Evolutionary conservation across 2,888 invertebrate genomes (phyloP).

Genomic region (Noctua comes): DNA sequence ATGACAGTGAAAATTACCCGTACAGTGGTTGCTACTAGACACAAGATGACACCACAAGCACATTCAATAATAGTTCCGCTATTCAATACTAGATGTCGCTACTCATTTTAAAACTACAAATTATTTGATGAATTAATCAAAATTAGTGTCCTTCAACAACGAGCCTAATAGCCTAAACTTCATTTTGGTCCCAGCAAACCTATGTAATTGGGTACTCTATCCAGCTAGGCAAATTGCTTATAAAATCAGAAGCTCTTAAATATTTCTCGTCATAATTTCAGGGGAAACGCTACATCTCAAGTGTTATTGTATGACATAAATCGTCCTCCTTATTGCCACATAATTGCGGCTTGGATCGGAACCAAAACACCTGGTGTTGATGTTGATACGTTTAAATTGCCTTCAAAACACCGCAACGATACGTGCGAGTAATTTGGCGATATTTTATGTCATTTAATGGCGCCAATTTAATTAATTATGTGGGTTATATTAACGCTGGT

Average conservation of each 20-base stretch:
- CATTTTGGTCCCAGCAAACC: neutral
- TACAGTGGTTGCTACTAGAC: neutral
- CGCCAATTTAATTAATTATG: conserved; percentile 4
- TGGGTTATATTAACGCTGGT: neutral
- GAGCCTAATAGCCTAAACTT: neutral
- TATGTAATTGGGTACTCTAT: neutral
- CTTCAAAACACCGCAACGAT: conserved; percentile 36
- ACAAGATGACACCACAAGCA: neutral
- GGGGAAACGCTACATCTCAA: neutral
- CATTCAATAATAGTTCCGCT: neutral
- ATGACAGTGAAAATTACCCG: fast-evolving
- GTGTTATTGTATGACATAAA: conserved; percentile 36
- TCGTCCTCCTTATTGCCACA: conserved; percentile 17
- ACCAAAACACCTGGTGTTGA: conserved; percentile 26
- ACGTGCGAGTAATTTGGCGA: conserved; percentile 40
- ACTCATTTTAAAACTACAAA: no score
- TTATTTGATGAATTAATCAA: neutral
- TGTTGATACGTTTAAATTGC: conserved; percentile 36
- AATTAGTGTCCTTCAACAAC: neutral
- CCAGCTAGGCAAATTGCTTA: neutral
- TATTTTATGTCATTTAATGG: conserved; percentile 20
- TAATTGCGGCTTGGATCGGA: conserved; percentile 36
- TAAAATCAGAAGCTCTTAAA: neutral
- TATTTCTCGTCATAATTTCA: conserved; percentile 10
- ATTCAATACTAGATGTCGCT: conserved; percentile 44